Evolutionary conservation across 2,888 invertebrate genomes (phyloP), one percentile per base, ranked within the genome.

Genomic region (Limnephilus auricula): DNA sequence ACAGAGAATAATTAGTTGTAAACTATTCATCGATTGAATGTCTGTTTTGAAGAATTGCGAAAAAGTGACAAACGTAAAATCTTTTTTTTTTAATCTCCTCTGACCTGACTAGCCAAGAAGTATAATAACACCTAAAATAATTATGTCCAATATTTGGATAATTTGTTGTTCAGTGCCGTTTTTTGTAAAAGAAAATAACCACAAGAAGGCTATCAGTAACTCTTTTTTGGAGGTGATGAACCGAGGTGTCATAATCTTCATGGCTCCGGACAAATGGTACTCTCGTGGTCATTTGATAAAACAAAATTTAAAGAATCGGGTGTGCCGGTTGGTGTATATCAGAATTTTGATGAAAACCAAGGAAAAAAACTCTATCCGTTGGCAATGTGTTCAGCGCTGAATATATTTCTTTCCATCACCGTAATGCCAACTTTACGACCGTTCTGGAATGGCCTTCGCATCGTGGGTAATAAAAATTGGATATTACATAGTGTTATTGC

Each of bases 401-500:
- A 82, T 34, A 84, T 84, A 45, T 37, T 40, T 40, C 85, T 34
- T 87, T 65, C 87, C 87, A 78, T 87, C 65, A 78, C 34, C 6
- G 87, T 87, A 87, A 82, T 88, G 78, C 88, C 83, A 65, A 85
- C 82, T 90, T 90, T 90, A 90, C 86, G 90, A 87, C 18, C 82
- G 88, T 31, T n/a, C 45, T 30, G 87, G 88, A 87, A 87, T 78
- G 50, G 87, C 82, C 80, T 85, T 37, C 90, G 82, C 80, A 90
- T 82, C 50, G 45, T 40, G 45, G 80, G 90, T 79, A 90, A 90
- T 90, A 90, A 90, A 90, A 90, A 90, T 90, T 90, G 90, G 90
- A 90, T 90, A 90, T 90, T 88, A 90, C 90, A 90, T 90, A 89
- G 89, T 89, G 89, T 89, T 89, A 89, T 89, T 89, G 50, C 89